A percentile compares a stretch with the other conserved stretches of the same genome.
phyloP scores from a whole-genome alignment of 1,140 invertebrate species.

The Phthorimaea operculella region DNA sequence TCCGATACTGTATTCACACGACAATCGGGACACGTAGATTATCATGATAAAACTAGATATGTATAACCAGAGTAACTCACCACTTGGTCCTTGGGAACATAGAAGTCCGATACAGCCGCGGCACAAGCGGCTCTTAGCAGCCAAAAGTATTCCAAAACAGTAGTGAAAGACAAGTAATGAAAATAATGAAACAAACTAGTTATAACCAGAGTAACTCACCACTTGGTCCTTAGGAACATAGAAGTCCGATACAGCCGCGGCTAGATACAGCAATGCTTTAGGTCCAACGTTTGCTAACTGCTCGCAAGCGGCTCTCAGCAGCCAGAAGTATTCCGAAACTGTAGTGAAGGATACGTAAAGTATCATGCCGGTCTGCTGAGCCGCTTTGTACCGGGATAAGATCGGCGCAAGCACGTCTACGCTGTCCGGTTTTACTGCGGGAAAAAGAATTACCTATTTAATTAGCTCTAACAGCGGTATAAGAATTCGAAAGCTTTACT shows the following conservation, averaged over 20 bases:
- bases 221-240: slow-evolving; percentile 94
- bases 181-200: too few relatives aligned
- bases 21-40: slow-evolving; percentile 80
- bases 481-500: too few relatives aligned
- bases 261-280: slow-evolving; percentile 88
- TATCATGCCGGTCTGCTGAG: slow-evolving; percentile 73
- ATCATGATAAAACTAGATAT: slow-evolving; percentile 42
- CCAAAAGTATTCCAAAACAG: slow-evolving; percentile 92
- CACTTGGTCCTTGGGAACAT: slow-evolving; percentile 92
- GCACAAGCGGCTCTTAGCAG: slow-evolving; percentile 87
- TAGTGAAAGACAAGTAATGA: too few relatives aligned
- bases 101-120: slow-evolving; percentile 99
- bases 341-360: slow-evolving; percentile 84
- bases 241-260: slow-evolving; percentile 99
- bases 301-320: slow-evolving; percentile 84
- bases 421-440: slow-evolving; percentile 76
- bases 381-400: slow-evolving; percentile 78
- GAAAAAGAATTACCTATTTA: background rate
- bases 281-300: slow-evolving; percentile 75
- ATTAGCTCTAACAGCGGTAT: too few relatives aligned
- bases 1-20: slow-evolving; percentile 90
- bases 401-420: slow-evolving; percentile 75
- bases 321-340: slow-evolving; percentile 93
- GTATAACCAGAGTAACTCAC: slow-evolving; percentile 66
- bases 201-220: slow-evolving; percentile 69